Conservation (phyloP, 2,888 invertebrate genomes). For the Melieria picta region DNA sequence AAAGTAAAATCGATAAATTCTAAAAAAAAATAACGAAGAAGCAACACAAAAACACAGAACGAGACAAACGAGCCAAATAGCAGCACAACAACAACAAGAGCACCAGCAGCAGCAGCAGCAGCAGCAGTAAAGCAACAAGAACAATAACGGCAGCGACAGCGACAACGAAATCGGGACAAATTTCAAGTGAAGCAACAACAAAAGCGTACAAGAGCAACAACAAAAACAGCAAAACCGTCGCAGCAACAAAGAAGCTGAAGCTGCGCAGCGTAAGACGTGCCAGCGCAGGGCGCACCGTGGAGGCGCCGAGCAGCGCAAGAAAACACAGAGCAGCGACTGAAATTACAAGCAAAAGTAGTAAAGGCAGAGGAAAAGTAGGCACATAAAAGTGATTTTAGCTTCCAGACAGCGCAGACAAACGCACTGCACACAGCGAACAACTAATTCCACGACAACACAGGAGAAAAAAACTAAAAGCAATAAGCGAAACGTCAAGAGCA, state of each 20-base stretch:
- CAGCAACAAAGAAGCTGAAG: constrained; percentile 27
- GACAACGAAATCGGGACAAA: constrained; percentile 46
- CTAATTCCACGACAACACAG: not conserved
- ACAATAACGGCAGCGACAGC: constrained; percentile 39
- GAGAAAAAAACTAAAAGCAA: not conserved
- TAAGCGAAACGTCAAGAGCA: not conserved
- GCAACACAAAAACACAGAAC: constrained; percentile 30
- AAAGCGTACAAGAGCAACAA: constrained; percentile 26
- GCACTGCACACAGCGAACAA: not conserved
- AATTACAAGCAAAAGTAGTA: not conserved
- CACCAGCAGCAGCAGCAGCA: constrained; percentile 39
- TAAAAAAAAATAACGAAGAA: constrained; percentile 29
- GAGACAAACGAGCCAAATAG: constrained; percentile 40
- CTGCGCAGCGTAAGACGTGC: constrained; percentile 42
- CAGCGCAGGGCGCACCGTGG: constrained; percentile 42
- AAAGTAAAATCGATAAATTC: constrained; percentile 47
- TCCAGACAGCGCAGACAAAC: no score
- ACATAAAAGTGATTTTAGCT: no score
- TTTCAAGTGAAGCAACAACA: constrained; percentile 29
- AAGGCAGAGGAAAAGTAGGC: not conserved
- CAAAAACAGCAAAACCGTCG: constrained; percentile 37
- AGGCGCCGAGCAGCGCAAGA: constrained; percentile 10
- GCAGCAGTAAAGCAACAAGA: constrained; percentile 34
- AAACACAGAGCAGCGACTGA: not conserved
- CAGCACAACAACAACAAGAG: constrained; percentile 33